A percentile compares a stretch with the other conserved stretches of the same genome.
Evolutionary conservation across 1,140 invertebrate species (phyloP).

Genomic region (Drosophila aff.): DNA sequence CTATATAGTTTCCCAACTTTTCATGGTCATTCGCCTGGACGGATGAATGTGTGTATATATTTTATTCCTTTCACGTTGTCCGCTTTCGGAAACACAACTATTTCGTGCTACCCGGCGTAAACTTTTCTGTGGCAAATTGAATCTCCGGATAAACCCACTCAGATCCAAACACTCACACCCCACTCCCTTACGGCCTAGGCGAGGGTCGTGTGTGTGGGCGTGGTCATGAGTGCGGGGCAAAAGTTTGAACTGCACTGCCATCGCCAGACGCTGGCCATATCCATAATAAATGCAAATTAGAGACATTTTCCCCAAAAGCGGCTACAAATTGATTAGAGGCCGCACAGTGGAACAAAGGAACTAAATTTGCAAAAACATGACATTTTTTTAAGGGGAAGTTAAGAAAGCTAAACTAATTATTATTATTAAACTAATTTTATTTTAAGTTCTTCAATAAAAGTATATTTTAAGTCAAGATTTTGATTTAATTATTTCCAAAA

Average conservation of each 20-base stretch:
- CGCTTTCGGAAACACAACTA: conserved; percentile 55
- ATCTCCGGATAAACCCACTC: conserved; percentile 21
- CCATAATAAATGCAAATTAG: conserved; percentile 85
- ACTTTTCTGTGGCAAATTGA: conserved; percentile 70
- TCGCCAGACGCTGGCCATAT: conserved; percentile 71
- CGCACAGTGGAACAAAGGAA: conserved; percentile 50
- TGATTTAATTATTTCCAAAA: no score
- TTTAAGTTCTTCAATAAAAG: no score
- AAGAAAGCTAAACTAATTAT: no score
- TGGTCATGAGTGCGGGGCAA: conserved; percentile 44
- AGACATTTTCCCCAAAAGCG: conserved; percentile 73
- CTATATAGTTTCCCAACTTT: conserved; percentile 47
- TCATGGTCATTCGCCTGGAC: conserved; percentile 55
- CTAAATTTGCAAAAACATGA: not conserved
- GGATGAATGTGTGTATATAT: conserved; percentile 12
- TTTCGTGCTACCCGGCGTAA: conserved; percentile 37
- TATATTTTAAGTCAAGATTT: no score
- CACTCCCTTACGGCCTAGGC: not conserved
- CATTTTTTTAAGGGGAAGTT: no score
- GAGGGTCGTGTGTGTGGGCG: conserved; percentile 71
- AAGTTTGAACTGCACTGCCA: conserved; percentile 79
- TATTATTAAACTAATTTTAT: no score
- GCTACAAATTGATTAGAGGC: conserved; percentile 77
- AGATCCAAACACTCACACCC: not conserved
- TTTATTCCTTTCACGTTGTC: conserved; percentile 24